Conservation (phyloP, 2,113 vertebrate genomes). For the Neolamprologus caudopunctatus region DNA sequence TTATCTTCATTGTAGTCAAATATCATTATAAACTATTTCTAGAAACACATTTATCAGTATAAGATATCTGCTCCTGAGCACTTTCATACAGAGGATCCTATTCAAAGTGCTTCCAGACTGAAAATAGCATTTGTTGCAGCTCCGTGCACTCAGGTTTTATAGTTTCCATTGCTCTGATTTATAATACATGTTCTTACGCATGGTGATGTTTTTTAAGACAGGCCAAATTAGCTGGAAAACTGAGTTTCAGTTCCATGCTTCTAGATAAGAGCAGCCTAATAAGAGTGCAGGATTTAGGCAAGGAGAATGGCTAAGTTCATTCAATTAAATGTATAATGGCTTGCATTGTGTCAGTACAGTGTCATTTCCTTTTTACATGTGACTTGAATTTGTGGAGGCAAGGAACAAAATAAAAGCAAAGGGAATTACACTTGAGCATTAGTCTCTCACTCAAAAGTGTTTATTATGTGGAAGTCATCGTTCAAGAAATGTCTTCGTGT, state of each 20-base stretch:
- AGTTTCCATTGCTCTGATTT: neutral
- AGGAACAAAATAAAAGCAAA: constrained; percentile 10
- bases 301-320: neutral
- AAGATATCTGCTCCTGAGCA: neutral
- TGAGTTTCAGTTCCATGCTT: neutral
- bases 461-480: neutral
- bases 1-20: neutral
- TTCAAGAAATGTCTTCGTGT: neutral
- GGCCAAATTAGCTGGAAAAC: neutral
- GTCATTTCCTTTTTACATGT: constrained; percentile 15
- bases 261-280: neutral
- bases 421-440: neutral
- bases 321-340: neutral
- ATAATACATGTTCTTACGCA: neutral
- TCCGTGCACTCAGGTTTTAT: neutral
- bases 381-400: neutral
- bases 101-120: constrained; percentile 26
- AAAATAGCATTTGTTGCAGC: constrained; percentile 15
- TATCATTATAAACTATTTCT: neutral
- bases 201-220: neutral
- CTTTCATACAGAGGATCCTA: constrained; percentile 1
- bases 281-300: neutral
- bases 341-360: constrained; percentile 8
- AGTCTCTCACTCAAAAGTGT: neutral
- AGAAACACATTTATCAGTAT: neutral